Base-by-base conservation (phyloP, 2,113 vertebrate genomes). In the Sapajus apella region DNA sequence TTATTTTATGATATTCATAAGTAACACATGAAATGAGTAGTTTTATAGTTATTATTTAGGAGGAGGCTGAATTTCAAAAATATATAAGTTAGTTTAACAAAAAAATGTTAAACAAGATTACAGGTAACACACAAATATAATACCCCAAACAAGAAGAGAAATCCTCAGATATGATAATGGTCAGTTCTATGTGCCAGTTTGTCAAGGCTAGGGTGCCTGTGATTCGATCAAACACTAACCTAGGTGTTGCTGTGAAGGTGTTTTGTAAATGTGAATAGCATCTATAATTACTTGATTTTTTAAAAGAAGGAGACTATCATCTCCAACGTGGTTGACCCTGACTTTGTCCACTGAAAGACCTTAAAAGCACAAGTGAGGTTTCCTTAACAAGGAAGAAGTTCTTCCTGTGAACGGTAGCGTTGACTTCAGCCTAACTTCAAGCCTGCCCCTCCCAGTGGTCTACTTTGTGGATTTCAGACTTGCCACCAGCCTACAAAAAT, bases 21-120 rank as follows among this genome's bases (percentile, higher is more conserved):
- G 14, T 58, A 68, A 21, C 18, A 96, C 20, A 95, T 81, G 37
- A 86, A 84, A 79, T 86, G 14, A 87, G 25, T 68, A 81, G 94
- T 73, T 87, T 91, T 37, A 93, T 52, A 82, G 55, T 47, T 87
- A 56, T 87, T 84, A 18, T 79, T 76, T 92, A 66, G 4, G 16
- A 92, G 58, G 7, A 68, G 21, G 35, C 43, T n/a, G 87, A 96
- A 87, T 50, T 84, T 47, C 81, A 30, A n/a, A 40, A 32, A 43
- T 40, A 40, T 2, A 40, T 40, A 40, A 40, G 8, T 75, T 90
- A 2, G 5, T n/a, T 89, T 86, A 61, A 73, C 68, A 73, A 45
- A 43, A 64, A 75, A 93, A 40, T 58, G 32, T 58, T 83, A 73
- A 82, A 8, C 81, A 93, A 89, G 40, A 75, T 32, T 94, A 32